Evolutionary conservation across 1,140 invertebrate species (phyloP).

Genomic region (Epicauta chinensis): DNA sequence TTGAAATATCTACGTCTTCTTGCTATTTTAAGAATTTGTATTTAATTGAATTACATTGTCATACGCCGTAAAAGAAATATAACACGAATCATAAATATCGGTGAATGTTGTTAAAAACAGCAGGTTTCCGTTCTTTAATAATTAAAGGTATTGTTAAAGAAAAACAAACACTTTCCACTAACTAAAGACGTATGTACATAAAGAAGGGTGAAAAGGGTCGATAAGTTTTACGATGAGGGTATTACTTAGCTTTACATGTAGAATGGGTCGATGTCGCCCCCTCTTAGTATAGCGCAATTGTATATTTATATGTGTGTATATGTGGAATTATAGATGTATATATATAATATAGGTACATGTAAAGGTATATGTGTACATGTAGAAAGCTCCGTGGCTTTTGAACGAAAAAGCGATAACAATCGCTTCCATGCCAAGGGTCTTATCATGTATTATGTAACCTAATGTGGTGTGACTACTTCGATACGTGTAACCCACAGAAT

Average conservation of each 20-base stretch:
- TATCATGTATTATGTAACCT: constrained; percentile 31
- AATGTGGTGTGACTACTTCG: constrained; percentile 28
- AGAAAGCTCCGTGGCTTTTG: constrained; percentile 22
- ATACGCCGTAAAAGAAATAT: too few species aligned
- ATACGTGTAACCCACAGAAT: constrained; percentile 23
- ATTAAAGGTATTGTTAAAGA: constrained; percentile 11
- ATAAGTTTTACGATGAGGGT: constrained; percentile 29
- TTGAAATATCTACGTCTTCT: too few species aligned
- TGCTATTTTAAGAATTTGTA: too few species aligned
- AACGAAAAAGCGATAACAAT: constrained; percentile 30
- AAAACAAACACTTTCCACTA: constrained; percentile 23
- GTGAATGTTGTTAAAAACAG: too few species aligned
- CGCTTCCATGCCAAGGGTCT: constrained; percentile 27
- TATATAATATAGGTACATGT: too few species aligned
- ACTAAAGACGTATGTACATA: constrained; percentile 20
- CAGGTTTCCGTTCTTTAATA: background rate
- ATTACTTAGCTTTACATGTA: constrained; percentile 32
- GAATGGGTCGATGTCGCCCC: constrained; percentile 23
- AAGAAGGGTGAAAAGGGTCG: constrained; percentile 3
- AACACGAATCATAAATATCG: too few species aligned
- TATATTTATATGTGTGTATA: too few species aligned
- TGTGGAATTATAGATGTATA: too few species aligned
- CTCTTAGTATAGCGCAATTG: constrained; percentile 1
- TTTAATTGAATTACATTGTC: too few species aligned
- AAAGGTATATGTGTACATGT: background rate